These are phyloP conservation scores for Cyclura pinguis DNA, from an alignment of 2,797 vertebrate species.

Conservation along the genomic window DNA sequence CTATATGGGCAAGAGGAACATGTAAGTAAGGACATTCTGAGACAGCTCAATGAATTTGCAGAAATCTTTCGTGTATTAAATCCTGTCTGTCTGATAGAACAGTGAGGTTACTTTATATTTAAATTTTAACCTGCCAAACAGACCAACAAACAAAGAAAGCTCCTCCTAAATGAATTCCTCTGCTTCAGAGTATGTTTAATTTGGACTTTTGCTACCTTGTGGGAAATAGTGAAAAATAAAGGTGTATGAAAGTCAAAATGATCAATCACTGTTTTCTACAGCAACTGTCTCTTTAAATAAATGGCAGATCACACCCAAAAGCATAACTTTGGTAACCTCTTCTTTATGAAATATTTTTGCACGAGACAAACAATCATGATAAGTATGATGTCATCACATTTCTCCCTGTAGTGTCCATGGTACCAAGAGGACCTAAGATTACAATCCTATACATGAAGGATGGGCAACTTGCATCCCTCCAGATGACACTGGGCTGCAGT, in stretches of 20 bases:
- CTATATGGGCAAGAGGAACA: neutral
- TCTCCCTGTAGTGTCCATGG: neutral
- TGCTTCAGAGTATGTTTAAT: conserved; percentile 6
- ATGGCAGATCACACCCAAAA: neutral
- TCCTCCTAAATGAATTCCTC: neutral
- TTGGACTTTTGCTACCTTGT: neutral
- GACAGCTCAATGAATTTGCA: neutral
- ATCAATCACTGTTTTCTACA: neutral
- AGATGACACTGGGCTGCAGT: conserved; percentile 28
- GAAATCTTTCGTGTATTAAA: neutral
- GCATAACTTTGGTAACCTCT: neutral
- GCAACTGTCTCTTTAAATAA: neutral
- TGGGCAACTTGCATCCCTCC: neutral
- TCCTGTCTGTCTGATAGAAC: neutral
- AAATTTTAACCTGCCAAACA: neutral
- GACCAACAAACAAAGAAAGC: neutral
- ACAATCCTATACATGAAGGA: neutral
- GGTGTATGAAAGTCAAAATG: neutral
- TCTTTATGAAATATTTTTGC: neutral
- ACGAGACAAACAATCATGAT: neutral
- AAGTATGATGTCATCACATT: neutral
- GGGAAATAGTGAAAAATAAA: neutral
- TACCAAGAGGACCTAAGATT: neutral
- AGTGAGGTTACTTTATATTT: neutral
- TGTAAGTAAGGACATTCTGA: neutral